These are phyloP conservation scores for Amphipoea lucens DNA, from an alignment of 2,888 invertebrate species.

Conservation along the genomic window DNA sequence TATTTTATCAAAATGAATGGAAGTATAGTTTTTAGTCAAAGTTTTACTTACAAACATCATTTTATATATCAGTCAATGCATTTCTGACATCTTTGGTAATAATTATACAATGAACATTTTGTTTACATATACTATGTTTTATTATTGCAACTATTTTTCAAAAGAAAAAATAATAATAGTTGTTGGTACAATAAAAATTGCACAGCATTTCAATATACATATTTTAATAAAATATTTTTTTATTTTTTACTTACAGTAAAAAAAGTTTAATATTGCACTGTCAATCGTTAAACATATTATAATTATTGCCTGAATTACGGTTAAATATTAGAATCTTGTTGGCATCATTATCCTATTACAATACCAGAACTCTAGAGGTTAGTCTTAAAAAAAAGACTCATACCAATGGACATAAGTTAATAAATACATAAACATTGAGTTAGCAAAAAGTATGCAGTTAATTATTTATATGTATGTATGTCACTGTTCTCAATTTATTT, in stretches of 20 bases:
- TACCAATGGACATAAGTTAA: conserved; percentile 62
- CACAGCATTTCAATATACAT: conserved; percentile 79
- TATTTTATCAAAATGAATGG: conserved; percentile 76
- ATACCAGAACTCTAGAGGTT: conserved; percentile 61
- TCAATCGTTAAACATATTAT: conserved; percentile 73
- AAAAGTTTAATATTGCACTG: conserved; percentile 88
- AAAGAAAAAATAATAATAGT: conserved; percentile 70
- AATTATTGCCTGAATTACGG: conserved; percentile 77
- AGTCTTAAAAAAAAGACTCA: conserved; percentile 54
- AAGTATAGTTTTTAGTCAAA: conserved; percentile 73
- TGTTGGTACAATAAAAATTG: conserved; percentile 81
- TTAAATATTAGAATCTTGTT: conserved; percentile 69
- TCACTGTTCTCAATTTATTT: conserved; percentile 49
- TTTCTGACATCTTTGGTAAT: conserved; percentile 87
- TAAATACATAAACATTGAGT: conserved; percentile 58
- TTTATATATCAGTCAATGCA: conserved; percentile 77
- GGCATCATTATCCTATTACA: conserved; percentile 67
- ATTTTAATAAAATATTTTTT: conserved; percentile 77
- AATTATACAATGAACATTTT: conserved; percentile 71
- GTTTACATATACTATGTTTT: conserved; percentile 66
- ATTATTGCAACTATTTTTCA: conserved; percentile 70
- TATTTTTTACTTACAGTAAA: conserved; percentile 87
- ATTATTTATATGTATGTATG: conserved; percentile 47
- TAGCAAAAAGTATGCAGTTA: conserved; percentile 65
- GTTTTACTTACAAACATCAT: conserved; percentile 73